A percentile compares a stretch with the other conserved stretches of the same genome.
Conservation (phyloP, 2,888 invertebrate genomes). For the Hylaea fasciaria region DNA sequence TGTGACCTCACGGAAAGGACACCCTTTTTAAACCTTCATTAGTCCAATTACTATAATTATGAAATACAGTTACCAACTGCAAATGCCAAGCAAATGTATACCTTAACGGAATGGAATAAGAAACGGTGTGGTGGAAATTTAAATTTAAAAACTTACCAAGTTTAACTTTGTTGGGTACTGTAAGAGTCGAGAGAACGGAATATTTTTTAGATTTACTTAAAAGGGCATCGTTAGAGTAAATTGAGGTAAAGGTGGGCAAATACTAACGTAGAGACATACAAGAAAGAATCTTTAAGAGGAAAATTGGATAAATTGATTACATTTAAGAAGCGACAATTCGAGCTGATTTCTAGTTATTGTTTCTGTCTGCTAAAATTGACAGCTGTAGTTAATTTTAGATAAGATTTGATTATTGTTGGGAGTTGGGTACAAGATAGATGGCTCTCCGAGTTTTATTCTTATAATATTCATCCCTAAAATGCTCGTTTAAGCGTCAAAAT, state of each 20-base stretch:
- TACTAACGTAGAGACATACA: slow-evolving; percentile 59
- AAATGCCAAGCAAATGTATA: slow-evolving; percentile 37
- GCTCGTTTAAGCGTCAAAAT: too few species aligned
- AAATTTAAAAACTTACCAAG: slow-evolving; percentile 28
- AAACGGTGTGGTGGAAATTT: slow-evolving; percentile 5
- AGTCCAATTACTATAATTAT: slow-evolving; percentile 65
- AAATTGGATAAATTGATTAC: slow-evolving; percentile 59
- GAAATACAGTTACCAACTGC: slow-evolving; percentile 33
- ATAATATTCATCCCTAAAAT: too few species aligned
- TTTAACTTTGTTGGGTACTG: slow-evolving; percentile 41
- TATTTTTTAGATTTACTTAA: slow-evolving; percentile 66
- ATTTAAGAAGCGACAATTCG: slow-evolving; percentile 35
- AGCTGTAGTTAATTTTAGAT: neutral
- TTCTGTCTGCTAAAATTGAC: neutral
- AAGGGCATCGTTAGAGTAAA: slow-evolving; percentile 72
- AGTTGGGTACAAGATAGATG: too few species aligned
- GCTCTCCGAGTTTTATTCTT: too few species aligned
- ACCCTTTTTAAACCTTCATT: slow-evolving; percentile 75
- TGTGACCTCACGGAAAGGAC: slow-evolving; percentile 65
- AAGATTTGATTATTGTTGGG: too few species aligned
- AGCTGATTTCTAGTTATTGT: too few species aligned
- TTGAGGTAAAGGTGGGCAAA: slow-evolving; percentile 72
- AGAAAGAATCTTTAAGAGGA: slow-evolving; percentile 48
- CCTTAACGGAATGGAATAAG: slow-evolving; percentile 38
- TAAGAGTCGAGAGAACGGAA: slow-evolving; percentile 58